Conservation (phyloP, 64 coral and sea anemone species). For the Montipora capricornis region DNA sequence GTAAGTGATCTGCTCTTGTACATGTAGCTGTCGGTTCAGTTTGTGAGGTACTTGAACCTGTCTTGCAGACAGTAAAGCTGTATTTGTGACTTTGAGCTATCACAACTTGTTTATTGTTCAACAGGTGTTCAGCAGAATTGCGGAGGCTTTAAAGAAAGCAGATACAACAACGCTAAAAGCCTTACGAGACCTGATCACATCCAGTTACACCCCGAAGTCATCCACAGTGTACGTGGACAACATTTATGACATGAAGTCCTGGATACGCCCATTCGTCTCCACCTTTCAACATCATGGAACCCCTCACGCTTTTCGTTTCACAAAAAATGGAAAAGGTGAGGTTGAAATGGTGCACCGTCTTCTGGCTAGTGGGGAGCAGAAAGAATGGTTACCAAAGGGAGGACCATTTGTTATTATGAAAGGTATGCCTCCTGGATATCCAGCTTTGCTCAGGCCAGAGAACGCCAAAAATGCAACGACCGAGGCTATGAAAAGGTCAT, state of each 20-base stretch:
- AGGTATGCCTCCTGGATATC: not conserved
- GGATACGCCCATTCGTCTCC: conserved; percentile 41
- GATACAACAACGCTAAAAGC: conserved; percentile 42
- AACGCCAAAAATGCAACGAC: not conserved
- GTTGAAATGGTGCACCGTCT: not conserved
- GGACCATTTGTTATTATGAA: not conserved
- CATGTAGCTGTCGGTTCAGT: too few species aligned
- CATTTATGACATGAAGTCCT: conserved; percentile 64
- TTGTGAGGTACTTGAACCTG: too few species aligned
- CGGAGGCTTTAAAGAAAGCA: conserved; percentile 6
- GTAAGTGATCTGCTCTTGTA: not conserved
- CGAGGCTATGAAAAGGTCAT: not conserved
- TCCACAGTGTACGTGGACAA: conserved; percentile 44
- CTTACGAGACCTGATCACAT: not conserved
- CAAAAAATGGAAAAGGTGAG: conserved; percentile 10
- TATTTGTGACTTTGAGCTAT: not conserved
- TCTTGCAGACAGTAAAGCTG: not conserved
- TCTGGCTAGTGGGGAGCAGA: not conserved
- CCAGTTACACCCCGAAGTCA: conserved; percentile 19
- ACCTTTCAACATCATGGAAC: conserved; percentile 50
- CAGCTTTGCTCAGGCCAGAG: not conserved
- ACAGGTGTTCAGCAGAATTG: conserved; percentile 70
- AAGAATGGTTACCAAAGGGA: not conserved
- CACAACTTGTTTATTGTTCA: not conserved
- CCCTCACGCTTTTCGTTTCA: conserved; percentile 44